phyloP scores from a whole-genome alignment of 2,797 vertebrate species.

The Emys orbicularis region DNA sequence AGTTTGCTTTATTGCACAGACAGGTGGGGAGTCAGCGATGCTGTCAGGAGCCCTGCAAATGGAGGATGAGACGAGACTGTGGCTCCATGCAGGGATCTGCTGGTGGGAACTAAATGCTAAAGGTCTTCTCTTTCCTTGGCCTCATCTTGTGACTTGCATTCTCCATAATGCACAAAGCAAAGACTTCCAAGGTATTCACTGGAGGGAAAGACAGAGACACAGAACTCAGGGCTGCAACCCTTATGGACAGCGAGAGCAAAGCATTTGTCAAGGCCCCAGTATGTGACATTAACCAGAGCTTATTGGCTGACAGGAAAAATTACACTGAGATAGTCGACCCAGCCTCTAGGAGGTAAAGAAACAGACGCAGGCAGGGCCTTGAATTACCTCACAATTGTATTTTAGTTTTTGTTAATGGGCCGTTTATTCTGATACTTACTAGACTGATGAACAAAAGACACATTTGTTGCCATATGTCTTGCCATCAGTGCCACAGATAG shows the following conservation, averaged over 20 bases:
- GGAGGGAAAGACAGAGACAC: background rate
- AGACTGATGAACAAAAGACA: constrained; percentile 78
- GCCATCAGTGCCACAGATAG: constrained; percentile 78
- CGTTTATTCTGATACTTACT: constrained; percentile 69
- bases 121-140: background rate
- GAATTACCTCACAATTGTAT: background rate
- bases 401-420: background rate
- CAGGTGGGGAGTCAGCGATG: background rate
- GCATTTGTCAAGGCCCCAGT: background rate
- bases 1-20: constrained; percentile 70
- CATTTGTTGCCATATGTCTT: constrained; percentile 80
- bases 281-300: background rate
- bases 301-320: background rate
- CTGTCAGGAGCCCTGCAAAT: no score
- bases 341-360: background rate
- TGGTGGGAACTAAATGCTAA: background rate
- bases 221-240: background rate
- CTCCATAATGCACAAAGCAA: background rate
- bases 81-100: accelerated
- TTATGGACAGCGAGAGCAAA: background rate
- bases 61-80: background rate
- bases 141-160: accelerated
- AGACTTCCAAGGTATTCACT: background rate
- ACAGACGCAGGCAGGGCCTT: background rate
- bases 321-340: background rate